phyloP scores from a whole-genome alignment of 1,140 invertebrate genomes.

The Zaprionus kolodkinae region DNA sequence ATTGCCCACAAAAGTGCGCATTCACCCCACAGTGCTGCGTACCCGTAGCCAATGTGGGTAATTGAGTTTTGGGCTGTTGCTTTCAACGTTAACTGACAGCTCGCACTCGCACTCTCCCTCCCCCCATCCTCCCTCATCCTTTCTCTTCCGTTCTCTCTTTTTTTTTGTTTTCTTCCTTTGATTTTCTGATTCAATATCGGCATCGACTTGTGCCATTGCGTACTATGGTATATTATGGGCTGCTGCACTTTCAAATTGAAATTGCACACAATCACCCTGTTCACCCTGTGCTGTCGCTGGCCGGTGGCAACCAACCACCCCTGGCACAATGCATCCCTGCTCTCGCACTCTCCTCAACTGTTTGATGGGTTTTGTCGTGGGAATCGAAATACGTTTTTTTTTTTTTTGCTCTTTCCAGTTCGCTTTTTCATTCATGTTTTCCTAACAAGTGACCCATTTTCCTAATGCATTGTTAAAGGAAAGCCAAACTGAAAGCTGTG shows the following conservation, averaged over 20 bases:
- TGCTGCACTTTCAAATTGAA: slow-evolving; percentile 31
- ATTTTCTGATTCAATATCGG: slow-evolving; percentile 26
- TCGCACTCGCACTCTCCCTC: slow-evolving; percentile 15
- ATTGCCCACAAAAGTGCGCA: no score
- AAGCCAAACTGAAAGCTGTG: neutral
- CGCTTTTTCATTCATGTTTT: slow-evolving; percentile 13
- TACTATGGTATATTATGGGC: slow-evolving; percentile 25
- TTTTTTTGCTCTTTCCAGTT: slow-evolving; percentile 16
- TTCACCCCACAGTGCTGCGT: neutral
- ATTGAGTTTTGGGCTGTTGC: slow-evolving; percentile 78
- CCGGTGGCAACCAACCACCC: neutral
- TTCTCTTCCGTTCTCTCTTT: slow-evolving; percentile 1
- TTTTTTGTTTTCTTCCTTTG: slow-evolving; percentile 21
- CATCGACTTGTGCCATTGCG: slow-evolving; percentile 12
- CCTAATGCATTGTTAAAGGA: slow-evolving; percentile 14
- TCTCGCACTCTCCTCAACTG: neutral
- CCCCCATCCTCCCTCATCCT: neutral
- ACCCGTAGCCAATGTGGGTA: slow-evolving; percentile 53
- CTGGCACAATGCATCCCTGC: neutral
- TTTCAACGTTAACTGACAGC: slow-evolving; percentile 57
- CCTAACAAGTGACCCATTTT: slow-evolving; percentile 39
- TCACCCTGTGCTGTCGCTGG: neutral
- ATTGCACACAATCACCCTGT: slow-evolving; percentile 15
- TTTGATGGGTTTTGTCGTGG: slow-evolving; percentile 24
- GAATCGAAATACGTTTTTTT: slow-evolving; percentile 27